Base-by-base conservation (phyloP, 1,140 invertebrate genomes). In the Cydia splendana region DNA sequence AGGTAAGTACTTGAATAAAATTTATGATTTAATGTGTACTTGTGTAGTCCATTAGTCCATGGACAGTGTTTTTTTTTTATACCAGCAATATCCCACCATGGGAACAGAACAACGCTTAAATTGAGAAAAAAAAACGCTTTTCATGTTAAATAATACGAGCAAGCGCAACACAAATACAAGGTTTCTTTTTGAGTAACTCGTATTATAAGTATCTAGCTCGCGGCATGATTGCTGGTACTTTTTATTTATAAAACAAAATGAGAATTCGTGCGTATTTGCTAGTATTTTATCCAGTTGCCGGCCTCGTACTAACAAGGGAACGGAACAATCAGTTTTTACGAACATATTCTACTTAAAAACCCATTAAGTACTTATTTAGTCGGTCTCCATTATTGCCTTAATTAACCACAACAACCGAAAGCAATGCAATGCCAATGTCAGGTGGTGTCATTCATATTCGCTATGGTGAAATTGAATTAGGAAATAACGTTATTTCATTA, bases 391-490 rank as follows among this genome's bases (percentile, higher is more conserved):
- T 71, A 71, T 71, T 71, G 45, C n/a, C 15, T 18, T 71, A 45
- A 71, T 71, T 71, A 71, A 71, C 67, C 67, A 20, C 67, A 71
- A 71, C 34, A 42, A 38, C 67, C 34, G 67, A 71, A 71, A 71
- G 67, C 67, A 42, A 71, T 71, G 67, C 67, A 71, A 71, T 71
- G 67, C 67, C 67, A 71, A 71, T 71, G 67, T 71, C 67, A 42
- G 18, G 67, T 71, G 34, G 45, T 38, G 67, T 71, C 38, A 71
- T 4, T 71, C 13, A 13, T 71, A 53, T 18, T 9, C n/a, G 30
- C n/a, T 71, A 71, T 71, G 67, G 67, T 45, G 67, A 71, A 71
- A 71, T 38, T 15, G 2, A 71, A 71, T 71, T 71, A 45, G n/a
- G n/a, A 71, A 71, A 71, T 42, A 71, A 71, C 6, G 30, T 71